Conservation (phyloP, 2,888 invertebrate species). For the Rotaria macrura region DNA sequence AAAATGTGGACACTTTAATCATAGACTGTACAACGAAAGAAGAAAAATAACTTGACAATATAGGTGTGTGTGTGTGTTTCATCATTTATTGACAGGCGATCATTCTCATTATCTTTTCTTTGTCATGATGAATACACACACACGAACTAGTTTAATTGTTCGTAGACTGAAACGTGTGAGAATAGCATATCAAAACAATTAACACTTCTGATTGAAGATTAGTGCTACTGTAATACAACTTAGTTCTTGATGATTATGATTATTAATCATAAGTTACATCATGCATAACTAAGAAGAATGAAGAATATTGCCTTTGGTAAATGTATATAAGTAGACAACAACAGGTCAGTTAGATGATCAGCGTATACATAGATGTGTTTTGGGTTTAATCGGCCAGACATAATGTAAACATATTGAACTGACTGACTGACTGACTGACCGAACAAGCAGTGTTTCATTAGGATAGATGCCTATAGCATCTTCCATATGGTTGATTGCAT, state of each 20-base stretch:
- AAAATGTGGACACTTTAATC: not conserved
- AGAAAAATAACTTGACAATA: not conserved
- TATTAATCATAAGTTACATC: not conserved
- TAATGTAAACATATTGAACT: not conserved
- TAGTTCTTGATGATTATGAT: not conserved
- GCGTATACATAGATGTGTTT: not conserved
- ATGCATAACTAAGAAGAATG: not conserved
- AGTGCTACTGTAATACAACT: not conserved
- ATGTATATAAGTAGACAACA: not conserved
- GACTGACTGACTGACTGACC: not conserved
- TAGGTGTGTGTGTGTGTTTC: not conserved
- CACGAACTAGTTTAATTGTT: not conserved
- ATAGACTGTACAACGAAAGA: not conserved
- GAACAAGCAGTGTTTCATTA: not conserved
- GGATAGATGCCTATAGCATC: not conserved
- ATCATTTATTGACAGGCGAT: not conserved
- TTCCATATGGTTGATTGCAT: not conserved
- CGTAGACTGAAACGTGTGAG: not conserved
- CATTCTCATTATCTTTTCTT: slow-evolving; percentile 3
- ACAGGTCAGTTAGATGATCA: not conserved
- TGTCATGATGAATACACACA: not conserved
- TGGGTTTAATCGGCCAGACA: not conserved
- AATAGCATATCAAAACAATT: not conserved
- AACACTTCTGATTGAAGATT: not conserved
- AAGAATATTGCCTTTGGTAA: not conserved